A percentile compares a stretch with the other conserved stretches of the same genome.
phyloP scores from a whole-genome alignment of 2,113 vertebrate species.

The Varanus komodoensis region DNA sequence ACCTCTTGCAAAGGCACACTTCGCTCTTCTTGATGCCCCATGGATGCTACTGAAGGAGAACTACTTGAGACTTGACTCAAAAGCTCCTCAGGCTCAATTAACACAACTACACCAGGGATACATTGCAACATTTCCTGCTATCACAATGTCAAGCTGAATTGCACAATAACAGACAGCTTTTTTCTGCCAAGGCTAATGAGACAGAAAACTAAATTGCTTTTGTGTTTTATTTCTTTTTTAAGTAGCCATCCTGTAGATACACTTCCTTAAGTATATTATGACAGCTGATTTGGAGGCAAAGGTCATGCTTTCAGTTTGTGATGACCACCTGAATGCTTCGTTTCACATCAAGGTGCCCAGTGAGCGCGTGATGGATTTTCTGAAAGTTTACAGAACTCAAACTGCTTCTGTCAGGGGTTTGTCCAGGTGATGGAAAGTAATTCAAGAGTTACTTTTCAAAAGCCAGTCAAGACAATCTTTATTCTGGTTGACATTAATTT shows the following conservation, averaged over 20 bases:
- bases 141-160: not conserved
- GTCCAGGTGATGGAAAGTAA: not conserved
- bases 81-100: not conserved
- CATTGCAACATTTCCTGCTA: not conserved
- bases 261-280: not conserved
- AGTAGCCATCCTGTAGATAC: not conserved
- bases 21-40: too few relatives aligned
- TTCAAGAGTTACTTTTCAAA: not conserved
- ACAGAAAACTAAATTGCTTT: not conserved
- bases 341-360: not conserved
- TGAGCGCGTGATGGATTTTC: not conserved
- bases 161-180: not conserved
- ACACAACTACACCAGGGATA: not conserved
- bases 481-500: not conserved
- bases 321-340: not conserved
- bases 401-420: not conserved
- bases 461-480: not conserved
- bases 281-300: not conserved
- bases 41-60: not conserved
- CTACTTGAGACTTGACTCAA: not conserved
- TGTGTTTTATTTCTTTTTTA: too few relatives aligned
- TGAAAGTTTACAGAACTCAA: conserved; percentile 4
- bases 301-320: not conserved
- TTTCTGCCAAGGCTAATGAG: not conserved
- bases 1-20: not conserved